Conservation (phyloP, 2,797 vertebrate genomes). For the Euthynnus affinis region DNA sequence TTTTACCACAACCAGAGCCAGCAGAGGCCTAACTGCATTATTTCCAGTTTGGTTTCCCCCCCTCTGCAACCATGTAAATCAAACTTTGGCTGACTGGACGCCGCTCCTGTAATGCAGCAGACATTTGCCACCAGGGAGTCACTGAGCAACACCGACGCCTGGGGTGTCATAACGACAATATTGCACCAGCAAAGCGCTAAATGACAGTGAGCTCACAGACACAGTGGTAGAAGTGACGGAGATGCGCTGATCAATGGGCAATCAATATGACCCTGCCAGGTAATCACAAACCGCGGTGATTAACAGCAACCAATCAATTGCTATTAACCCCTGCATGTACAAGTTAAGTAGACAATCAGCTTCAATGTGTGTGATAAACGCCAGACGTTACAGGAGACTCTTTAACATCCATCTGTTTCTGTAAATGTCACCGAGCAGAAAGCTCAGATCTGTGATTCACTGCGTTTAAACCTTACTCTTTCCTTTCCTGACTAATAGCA, state of each 20-base stretch:
- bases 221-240: constrained; percentile 62
- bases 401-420: constrained; percentile 61
- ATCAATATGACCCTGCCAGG: constrained; percentile 80
- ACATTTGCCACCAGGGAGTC: constrained; percentile 72
- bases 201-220: constrained; percentile 80
- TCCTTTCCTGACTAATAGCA: constrained; percentile 40
- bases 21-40: constrained; percentile 2
- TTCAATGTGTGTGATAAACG: constrained; percentile 54
- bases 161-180: constrained; percentile 76
- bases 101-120: constrained; percentile 53
- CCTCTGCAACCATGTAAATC: constrained; percentile 28
- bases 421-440: constrained; percentile 59
- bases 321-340: constrained; percentile 77
- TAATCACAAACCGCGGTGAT: constrained; percentile 83
- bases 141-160: constrained; percentile 62
- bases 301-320: constrained; percentile 81
- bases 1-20: constrained; percentile 7
- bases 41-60: constrained; percentile 21
- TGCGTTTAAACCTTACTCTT: constrained; percentile 47
- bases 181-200: constrained; percentile 77
- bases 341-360: constrained; percentile 67
- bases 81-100: constrained; percentile 45
- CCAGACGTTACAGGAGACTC: constrained; percentile 50
- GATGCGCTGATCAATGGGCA: constrained; percentile 72
- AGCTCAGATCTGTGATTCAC: constrained; percentile 51